Evolutionary conservation across 1,140 invertebrate species (phyloP).

Genomic region (Brachionus rotundiformis): DNA sequence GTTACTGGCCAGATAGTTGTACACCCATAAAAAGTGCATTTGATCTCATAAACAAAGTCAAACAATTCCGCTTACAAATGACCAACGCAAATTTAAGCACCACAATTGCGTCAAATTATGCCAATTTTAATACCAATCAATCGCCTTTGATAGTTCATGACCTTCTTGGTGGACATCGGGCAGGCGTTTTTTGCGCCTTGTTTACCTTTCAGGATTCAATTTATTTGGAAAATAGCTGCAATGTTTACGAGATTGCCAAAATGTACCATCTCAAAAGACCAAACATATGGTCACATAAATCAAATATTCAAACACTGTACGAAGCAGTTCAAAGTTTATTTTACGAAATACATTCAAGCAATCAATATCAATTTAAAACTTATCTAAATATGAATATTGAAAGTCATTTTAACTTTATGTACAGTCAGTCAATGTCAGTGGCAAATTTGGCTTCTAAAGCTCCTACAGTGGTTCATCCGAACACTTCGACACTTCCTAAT

Average conservation of each 20-base stretch:
- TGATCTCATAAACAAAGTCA: constrained; percentile 36
- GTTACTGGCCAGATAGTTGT: constrained; percentile 50
- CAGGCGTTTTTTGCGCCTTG: constrained; percentile 46
- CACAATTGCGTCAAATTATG: constrained; percentile 1
- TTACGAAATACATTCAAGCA: constrained; percentile 19
- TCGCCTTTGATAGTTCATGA: constrained; percentile 50
- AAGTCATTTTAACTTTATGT: constrained; percentile 45
- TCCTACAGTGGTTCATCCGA: background rate
- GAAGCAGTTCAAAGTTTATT: constrained; percentile 22
- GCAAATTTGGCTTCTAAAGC: background rate
- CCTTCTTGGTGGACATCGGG: constrained; percentile 8
- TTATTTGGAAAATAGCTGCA: constrained; percentile 27
- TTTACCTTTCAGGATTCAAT: constrained; percentile 44
- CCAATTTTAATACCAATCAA: constrained; percentile 12
- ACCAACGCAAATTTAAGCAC: background rate
- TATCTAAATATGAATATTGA: constrained; percentile 48
- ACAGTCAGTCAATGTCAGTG: constrained; percentile 16
- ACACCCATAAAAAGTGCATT: constrained; percentile 42
- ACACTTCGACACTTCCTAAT: background rate
- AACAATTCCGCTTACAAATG: constrained; percentile 31
- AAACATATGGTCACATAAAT: constrained; percentile 18
- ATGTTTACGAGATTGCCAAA: constrained; percentile 51
- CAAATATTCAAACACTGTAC: constrained; percentile 14
- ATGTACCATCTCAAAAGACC: constrained; percentile 48
- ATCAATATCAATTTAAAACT: constrained; percentile 47